Percentiles rank a stretch among this genome's conserved stretches.
phyloP scores from a whole-genome alignment of 1,140 invertebrate genomes.

The Lerema accius region DNA sequence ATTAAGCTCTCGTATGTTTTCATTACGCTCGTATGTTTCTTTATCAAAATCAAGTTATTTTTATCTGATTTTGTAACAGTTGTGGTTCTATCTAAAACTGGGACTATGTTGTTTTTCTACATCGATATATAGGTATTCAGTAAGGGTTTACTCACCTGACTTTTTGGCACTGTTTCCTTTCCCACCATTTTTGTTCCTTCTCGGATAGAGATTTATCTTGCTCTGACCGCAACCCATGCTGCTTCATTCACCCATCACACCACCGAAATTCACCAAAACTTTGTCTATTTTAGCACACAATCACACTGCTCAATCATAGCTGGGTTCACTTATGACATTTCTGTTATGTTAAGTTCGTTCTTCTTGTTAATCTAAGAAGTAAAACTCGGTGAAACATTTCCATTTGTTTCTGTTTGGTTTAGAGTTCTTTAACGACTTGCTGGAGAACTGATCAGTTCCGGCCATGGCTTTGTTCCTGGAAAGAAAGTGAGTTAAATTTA shows the following conservation, averaged over 20 bases:
- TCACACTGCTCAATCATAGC: conserved; percentile 28
- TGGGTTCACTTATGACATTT: conserved; percentile 8
- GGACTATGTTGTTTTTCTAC: too few relatives aligned
- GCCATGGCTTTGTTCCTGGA: conserved; percentile 36
- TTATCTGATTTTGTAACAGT: too few relatives aligned
- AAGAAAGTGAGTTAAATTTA: too few relatives aligned
- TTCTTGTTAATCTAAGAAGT: conserved; percentile 20
- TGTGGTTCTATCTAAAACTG: too few relatives aligned
- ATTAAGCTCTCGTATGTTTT: too few relatives aligned
- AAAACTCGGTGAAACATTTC: conserved; percentile 9
- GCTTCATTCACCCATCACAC: conserved; percentile 39
- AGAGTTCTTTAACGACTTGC: conserved; percentile 8
- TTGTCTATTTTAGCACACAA: conserved; percentile 20
- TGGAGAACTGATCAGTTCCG: conserved; percentile 19
- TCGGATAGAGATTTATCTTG: conserved; percentile 82
- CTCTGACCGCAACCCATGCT: conserved; percentile 81
- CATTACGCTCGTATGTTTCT: too few relatives aligned
- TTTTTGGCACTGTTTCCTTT: conserved; percentile 81
- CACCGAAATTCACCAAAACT: conserved; percentile 22
- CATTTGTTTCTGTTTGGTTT: conserved; percentile 33
- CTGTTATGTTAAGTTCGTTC: not conserved
- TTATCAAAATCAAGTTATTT: too few relatives aligned
- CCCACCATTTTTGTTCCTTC: conserved; percentile 78
- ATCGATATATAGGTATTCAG: too few relatives aligned
- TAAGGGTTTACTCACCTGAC: conserved; percentile 80